phyloP scores from a whole-genome alignment of 2,113 vertebrate species.

The Hepsetus odoe region DNA sequence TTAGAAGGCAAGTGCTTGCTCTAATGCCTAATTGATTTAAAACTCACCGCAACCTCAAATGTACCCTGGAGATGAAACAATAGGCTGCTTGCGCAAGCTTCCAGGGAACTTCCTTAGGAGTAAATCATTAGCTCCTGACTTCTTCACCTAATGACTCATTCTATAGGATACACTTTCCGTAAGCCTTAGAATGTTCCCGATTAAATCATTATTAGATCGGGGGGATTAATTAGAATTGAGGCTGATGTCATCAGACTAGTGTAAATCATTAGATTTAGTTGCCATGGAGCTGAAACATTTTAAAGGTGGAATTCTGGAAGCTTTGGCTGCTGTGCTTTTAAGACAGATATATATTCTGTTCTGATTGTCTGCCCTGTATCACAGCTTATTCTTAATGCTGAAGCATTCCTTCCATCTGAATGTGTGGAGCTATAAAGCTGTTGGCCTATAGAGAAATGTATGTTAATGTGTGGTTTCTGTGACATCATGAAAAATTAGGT shows the following conservation, averaged over 20 bases:
- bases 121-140: constrained; percentile 73
- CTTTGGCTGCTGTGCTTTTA: no score
- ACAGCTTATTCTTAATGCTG: no score
- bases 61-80: constrained; percentile 67
- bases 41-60: constrained; percentile 51
- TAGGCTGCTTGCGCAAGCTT: constrained; percentile 64
- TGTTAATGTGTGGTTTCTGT: no score
- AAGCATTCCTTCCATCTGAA: no score
- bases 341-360: no score
- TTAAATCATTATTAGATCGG: constrained; percentile 8
- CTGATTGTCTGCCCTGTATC: no score
- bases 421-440: no score
- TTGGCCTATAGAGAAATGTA: no score
- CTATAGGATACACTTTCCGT: constrained; percentile 36
- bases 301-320: background rate
- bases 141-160: constrained; percentile 69
- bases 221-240: constrained; percentile 4
- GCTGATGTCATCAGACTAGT: background rate
- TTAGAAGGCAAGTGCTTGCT: constrained; percentile 63
- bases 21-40: constrained; percentile 70
- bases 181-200: background rate
- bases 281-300: background rate
- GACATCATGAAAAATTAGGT: no score
- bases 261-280: constrained; percentile 4
- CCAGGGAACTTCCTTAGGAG: constrained; percentile 62